These are phyloP conservation scores for Caenorhabditis tropicalis DNA, from an alignment of 1,140 invertebrate genomes.

Conservation along the genomic window DNA sequence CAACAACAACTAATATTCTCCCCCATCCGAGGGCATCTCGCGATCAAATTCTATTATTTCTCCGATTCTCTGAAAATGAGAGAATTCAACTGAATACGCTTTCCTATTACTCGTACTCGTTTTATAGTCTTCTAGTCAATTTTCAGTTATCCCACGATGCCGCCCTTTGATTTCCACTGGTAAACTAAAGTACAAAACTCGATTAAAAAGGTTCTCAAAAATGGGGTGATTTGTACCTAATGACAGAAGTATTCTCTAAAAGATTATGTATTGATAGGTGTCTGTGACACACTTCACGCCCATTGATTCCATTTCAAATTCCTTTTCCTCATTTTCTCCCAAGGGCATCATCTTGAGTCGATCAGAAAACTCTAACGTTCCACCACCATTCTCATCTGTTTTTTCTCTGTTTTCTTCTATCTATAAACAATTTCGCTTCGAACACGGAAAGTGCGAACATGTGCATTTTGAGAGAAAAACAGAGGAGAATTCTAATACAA, in stretches of 20 bases:
- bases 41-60: not conserved
- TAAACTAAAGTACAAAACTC: not conserved
- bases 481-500: not conserved
- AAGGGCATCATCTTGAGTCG: not conserved
- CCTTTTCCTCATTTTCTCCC: not conserved
- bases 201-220: too few species aligned
- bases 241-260: too few species aligned
- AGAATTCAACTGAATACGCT: not conserved
- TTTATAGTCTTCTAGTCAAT: too few species aligned
- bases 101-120: too few species aligned
- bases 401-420: not conserved
- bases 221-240: too few species aligned
- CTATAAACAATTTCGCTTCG: not conserved
- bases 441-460: conserved; percentile 11
- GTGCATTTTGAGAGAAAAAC: not conserved
- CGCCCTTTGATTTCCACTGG: not conserved
- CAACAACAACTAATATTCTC: too few species aligned
- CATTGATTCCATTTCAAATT: not conserved
- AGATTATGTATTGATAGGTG: too few species aligned
- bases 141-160: not conserved
- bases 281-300: too few species aligned
- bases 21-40: too few species aligned
- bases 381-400: not conserved
- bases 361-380: conserved; percentile 3
- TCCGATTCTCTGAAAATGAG: not conserved